Percentiles rank a stretch among this genome's conserved stretches.
Conservation (phyloP, 2,113 vertebrate genomes). For the Alectura lathami region DNA sequence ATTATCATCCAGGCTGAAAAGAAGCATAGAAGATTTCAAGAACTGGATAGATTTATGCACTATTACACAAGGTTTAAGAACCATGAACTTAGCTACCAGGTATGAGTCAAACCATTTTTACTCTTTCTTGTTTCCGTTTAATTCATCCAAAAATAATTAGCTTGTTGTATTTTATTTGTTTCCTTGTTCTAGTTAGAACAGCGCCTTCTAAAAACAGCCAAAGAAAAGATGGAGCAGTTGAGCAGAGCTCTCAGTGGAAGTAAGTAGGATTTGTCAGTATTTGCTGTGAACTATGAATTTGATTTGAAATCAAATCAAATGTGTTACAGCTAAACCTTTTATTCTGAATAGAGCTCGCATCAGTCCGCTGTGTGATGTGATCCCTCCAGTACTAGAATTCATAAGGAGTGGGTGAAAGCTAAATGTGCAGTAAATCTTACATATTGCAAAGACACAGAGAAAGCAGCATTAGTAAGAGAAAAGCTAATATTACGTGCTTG, state of each 20-base stretch:
- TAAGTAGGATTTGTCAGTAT: constrained; percentile 74
- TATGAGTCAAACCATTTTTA: constrained; percentile 68
- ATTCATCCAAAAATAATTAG: background rate
- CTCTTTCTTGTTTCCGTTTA: background rate
- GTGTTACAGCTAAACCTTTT: background rate
- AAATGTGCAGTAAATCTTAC: background rate
- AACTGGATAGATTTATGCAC: constrained; percentile 99
- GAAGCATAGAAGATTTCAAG: constrained; percentile 98
- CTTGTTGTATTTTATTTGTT: constrained; percentile 26
- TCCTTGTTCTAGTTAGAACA: constrained; percentile 88
- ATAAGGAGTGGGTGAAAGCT: background rate
- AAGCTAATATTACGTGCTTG: background rate
- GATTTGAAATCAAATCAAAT: background rate
- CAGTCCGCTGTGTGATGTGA: background rate
- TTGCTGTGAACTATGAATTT: background rate
- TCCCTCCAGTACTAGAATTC: background rate
- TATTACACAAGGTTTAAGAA: constrained; percentile 99
- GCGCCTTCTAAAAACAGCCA: constrained; percentile 97
- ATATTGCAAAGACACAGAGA: background rate
- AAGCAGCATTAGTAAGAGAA: background rate
- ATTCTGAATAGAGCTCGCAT: background rate
- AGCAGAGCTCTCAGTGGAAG: constrained; percentile 94
- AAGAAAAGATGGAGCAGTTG: constrained; percentile 99
- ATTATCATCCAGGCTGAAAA: constrained; percentile 89
- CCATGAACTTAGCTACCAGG: constrained; percentile 98